Base-by-base conservation (phyloP, 92 coral and sea anemone species). In the Virgularia gustaviana region DNA sequence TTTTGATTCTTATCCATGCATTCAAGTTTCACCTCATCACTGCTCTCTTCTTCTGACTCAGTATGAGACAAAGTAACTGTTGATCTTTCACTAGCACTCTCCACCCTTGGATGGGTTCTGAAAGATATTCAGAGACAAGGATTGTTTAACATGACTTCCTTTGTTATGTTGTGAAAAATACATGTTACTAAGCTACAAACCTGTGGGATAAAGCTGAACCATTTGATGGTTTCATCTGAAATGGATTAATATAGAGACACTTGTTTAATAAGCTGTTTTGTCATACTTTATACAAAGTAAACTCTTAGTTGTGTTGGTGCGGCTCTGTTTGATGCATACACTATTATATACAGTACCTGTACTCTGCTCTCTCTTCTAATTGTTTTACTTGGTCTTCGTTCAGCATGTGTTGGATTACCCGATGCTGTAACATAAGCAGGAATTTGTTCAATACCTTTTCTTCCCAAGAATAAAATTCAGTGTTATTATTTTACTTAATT, bases 41-140 rank as follows among this genome's bases (percentile, higher is more conserved):
- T 87, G 19, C 88, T 89, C 24, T 92, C 98, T 19, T 92, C 98
- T n/a, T 92, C 98, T 9, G 94, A 66, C 16, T 89, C 96, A 30
- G 84, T 53, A n/a, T 47, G 29, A 20, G 75, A 68, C 20, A 54
- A 86, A 9, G 91, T 49, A 34, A 90, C 84, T 36, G 49, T 67
- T 6, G 89, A 81, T 33, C 85, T 73, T 51, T 77, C 84, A 51
- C 87, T 87, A 41, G 90, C 94, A n/a, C 80, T 79, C 36, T 89
- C 98, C n/a, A 64, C 75, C 16, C 90, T 91, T 49, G 79, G 55
- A 36, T 77, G 84, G 30, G 77, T 76, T 39, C 89, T 86, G 61
- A 54, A 34, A 60, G 24, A 32, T 22, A 32, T 42, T 16, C 11
- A 22, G 71, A 25, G 24, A 29, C 24, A 64, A 15, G 19, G 28